Evolutionary conservation across 2,113 vertebrate genomes (phyloP), one percentile per base, ranked within the genome.

Genomic region (Passer domesticus): DNA sequence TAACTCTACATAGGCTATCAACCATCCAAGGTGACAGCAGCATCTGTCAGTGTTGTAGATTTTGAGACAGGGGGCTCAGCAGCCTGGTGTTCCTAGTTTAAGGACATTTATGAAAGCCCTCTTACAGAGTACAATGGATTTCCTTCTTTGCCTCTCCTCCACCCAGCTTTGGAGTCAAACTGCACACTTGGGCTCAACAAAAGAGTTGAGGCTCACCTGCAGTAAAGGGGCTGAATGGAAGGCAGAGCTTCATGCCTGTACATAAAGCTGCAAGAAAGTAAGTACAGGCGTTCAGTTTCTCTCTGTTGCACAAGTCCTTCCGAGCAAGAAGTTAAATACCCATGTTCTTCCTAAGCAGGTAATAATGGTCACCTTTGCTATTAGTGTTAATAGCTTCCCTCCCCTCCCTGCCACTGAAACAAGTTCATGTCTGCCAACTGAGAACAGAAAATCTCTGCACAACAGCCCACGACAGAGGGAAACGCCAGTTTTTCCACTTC

Each of bases 331-430:
- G 59, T 53, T 66, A 94, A 95, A 91, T 24, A 49, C 9, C 25
- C n/a, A 50, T 5, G 55, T 56, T 92, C 53, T 24, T 92, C 52
- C 60, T 50, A 41, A 8, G 27, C 60, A 74, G 83, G 67, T 89
- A 86, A 59, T 44, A 86, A 70, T 81, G 60, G 83, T 92, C 92
- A 97, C 91, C 85, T 81, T 92, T 81, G 80, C 86, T 81, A 86
- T 94, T 95, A 90, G 44, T 18, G 22, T 72, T 85, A 90, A 89
- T 21, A 86, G 76, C 55, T 74, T n/a, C 14, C 24, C 37, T 9
- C 30, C 14, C 2, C 13, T 25, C 47, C 22, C 6, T 4, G 5
- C n/a, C 33, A 33, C n/a, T 18, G 35, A 88, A 85, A 80, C 53
- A 83, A 92, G 58, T 89, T 81, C 70, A 87, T 44, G 78, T 91